Conservation (phyloP, 2,113 vertebrate species). For the Sminthopsis crassicaudata region DNA sequence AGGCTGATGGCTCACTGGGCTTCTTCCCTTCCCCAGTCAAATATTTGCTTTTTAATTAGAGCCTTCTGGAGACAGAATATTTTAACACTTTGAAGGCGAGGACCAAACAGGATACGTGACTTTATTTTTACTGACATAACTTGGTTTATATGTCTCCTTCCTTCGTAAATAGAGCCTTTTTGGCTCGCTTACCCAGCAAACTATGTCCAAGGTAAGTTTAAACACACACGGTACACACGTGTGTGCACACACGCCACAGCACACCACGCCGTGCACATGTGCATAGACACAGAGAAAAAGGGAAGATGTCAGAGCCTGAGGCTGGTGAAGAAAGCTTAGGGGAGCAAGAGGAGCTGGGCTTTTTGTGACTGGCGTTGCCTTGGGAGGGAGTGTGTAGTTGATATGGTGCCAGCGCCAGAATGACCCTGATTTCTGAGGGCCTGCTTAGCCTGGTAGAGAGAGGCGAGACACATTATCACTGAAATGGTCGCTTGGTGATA, state of each 20-base stretch:
- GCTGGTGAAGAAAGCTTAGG: not conserved
- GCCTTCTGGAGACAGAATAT: conserved; percentile 10
- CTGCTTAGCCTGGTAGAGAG: not conserved
- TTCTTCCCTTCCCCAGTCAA: not conserved
- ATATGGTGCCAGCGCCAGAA: not conserved
- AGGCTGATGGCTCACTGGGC: conserved; percentile 40
- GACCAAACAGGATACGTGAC: not conserved
- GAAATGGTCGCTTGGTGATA: not conserved
- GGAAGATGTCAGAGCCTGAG: not conserved
- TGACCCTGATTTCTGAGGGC: not conserved
- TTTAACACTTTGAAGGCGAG: conserved; percentile 43
- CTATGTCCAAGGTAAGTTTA: not conserved
- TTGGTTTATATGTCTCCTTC: not conserved
- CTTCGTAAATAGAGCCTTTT: not conserved
- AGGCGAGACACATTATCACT: not conserved
- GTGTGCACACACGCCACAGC: no score
- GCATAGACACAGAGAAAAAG: no score
- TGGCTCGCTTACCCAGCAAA: not conserved
- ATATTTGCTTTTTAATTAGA: conserved; percentile 25
- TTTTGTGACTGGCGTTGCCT: not conserved
- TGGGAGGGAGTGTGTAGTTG: not conserved
- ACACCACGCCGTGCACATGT: no score
- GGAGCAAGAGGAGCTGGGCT: not conserved
- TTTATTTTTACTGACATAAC: not conserved
- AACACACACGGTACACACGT: not conserved